Evolutionary conservation across 2,797 vertebrate species (phyloP), one percentile per base, ranked within the genome.

Genomic region (Acanthiza pusilla): DNA sequence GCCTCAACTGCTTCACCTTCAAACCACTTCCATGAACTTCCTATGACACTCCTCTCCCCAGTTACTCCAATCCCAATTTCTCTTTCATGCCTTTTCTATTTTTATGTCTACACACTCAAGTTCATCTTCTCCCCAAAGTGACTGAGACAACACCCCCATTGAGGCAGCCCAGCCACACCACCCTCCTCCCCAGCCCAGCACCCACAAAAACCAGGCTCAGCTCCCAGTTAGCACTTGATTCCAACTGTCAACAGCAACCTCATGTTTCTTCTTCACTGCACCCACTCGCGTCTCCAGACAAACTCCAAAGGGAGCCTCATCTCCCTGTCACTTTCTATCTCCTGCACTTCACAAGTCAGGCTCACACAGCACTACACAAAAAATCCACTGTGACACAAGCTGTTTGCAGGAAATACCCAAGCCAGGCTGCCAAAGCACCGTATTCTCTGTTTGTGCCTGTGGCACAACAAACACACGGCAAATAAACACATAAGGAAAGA

Each of bases 241-340:
- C 27, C 70, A 68, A 74, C 57, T 74, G 85, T 36, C 93, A 95
- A 36, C 78, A 93, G 72, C 87, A 93, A 70, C 85, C 81, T 93
- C 89, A 5, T 65, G 68, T 62, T 93, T 72, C 87, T 48, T 51
- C 89, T 34, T 77, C 47, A 3, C 87, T 62, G 84, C 84, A 80
- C 91, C 92, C 92, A 85, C 95, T 96, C 92, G 20, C 0, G 1
- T 43, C 93, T 93, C 7, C 83, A 91, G 87, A 83, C 61, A 61
- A 26, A 78, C 62, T 93, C 90, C 30, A 74, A 65, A 60, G 86
- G 55, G 53, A 75, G 74, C 67, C 83, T 95, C 74, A 23, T 82
- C 77, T 84, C 93, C 80, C 48, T 63, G 88, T 82, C 90, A 89
- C 72, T 17, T 71, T 60, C 74, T 26, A 45, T 65, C 86, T 77